These are phyloP conservation scores for Harlomillsia oculata DNA, from an alignment of 1,140 invertebrate genomes.

Conservation along the genomic window DNA sequence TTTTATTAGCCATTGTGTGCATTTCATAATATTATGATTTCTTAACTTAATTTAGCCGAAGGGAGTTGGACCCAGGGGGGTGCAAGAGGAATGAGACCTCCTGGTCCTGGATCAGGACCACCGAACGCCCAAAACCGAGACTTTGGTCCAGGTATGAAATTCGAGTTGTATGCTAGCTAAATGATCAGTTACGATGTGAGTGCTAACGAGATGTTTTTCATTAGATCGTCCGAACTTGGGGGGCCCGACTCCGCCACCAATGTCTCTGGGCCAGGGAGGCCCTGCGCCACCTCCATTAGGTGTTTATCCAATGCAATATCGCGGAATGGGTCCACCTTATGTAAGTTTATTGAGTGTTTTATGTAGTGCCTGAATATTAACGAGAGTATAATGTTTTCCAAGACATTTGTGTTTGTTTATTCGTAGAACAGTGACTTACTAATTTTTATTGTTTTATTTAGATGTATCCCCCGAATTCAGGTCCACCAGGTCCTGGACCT, in stretches of 20 bases:
- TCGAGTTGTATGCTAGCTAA: no score
- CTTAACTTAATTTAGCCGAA: conserved; percentile 22
- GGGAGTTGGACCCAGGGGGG: conserved; percentile 36
- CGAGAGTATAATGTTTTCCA: not conserved
- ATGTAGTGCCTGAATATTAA: not conserved
- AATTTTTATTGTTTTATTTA: conserved; percentile 1
- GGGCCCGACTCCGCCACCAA: conserved; percentile 34
- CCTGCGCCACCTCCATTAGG: conserved; percentile 27
- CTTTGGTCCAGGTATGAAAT: conserved; percentile 1
- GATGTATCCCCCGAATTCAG: conserved; percentile 31
- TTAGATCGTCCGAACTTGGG: conserved; percentile 29
- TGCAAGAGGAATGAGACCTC: conserved; percentile 25
- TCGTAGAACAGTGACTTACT: not conserved
- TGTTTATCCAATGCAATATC: conserved; percentile 24
- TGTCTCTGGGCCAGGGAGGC: conserved; percentile 34
- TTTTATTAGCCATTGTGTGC: no score
- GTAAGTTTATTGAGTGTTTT: conserved; percentile 9
- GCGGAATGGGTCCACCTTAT: conserved; percentile 20
- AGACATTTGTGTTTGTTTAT: conserved; percentile 5
- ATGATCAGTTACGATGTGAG: not conserved
- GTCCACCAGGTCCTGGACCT: conserved; percentile 12
- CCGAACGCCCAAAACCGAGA: conserved; percentile 13
- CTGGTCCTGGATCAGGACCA: conserved; percentile 13
- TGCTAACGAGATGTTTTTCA: not conserved
- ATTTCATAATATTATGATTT: conserved; percentile 3